phyloP scores from a whole-genome alignment of 2,888 invertebrate genomes.

The Leptopterna dolabrata region DNA sequence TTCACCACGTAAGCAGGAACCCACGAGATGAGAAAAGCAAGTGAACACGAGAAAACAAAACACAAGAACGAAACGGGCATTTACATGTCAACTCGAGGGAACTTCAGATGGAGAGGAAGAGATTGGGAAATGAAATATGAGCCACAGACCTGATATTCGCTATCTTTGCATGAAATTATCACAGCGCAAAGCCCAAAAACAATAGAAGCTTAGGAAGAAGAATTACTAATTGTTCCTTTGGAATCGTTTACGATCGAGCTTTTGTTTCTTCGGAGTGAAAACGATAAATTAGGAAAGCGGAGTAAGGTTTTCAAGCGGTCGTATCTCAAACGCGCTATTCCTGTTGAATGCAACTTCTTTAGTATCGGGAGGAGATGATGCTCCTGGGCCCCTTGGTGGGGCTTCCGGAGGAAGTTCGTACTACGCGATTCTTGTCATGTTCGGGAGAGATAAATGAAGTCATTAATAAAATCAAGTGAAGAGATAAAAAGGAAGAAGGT shows the following conservation, averaged over 20 bases:
- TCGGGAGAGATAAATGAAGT: conserved; percentile 39
- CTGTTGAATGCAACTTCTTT: background rate
- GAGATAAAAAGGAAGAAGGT: conserved; percentile 4
- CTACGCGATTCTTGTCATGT: conserved; percentile 28
- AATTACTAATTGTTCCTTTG: background rate
- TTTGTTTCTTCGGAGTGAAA: background rate
- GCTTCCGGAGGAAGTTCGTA: conserved; percentile 39
- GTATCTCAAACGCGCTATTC: background rate
- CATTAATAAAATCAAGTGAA: conserved; percentile 44
- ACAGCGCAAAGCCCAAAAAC: background rate
- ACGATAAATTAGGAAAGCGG: background rate
- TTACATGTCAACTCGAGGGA: background rate
- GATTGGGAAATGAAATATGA: background rate
- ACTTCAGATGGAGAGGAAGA: background rate
- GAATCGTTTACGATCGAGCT: background rate
- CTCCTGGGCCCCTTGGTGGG: background rate
- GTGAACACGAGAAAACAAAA: background rate
- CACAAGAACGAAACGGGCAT: background rate
- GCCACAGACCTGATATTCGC: background rate
- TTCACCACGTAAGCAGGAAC: background rate
- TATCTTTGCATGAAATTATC: background rate
- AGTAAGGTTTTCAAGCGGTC: background rate
- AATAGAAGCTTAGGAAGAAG: background rate
- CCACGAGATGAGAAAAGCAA: background rate
- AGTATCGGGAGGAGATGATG: background rate